These are phyloP conservation scores for Heliconius erato DNA, from an alignment of 2,888 invertebrate genomes.

Conservation along the genomic window DNA sequence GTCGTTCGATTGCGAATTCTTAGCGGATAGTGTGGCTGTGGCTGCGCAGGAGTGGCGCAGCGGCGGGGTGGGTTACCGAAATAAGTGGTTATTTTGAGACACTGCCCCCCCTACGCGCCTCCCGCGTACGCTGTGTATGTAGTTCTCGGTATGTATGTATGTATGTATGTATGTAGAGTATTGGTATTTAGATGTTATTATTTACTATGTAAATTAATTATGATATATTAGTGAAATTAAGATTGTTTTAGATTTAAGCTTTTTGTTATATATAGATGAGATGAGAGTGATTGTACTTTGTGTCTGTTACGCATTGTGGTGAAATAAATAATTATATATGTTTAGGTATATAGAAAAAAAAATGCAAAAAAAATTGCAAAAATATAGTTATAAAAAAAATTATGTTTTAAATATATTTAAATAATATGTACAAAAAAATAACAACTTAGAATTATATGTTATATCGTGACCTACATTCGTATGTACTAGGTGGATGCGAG, in stretches of 20 bases:
- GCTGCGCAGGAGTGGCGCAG: constrained; percentile 64
- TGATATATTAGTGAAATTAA: background rate
- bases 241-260: no score
- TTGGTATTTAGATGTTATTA: background rate
- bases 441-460: background rate
- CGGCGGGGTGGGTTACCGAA: constrained; percentile 79
- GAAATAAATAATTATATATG: no score
- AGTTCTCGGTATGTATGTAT: background rate
- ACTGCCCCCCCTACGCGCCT: constrained; percentile 57
- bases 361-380: background rate
- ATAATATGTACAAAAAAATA: background rate
- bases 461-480: constrained; percentile 13
- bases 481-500: background rate
- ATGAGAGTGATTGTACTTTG: background rate
- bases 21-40: constrained; percentile 92
- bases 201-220: background rate
- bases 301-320: background rate
- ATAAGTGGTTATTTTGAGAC: constrained; percentile 84
- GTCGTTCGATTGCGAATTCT: constrained; percentile 97
- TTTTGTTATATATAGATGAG: no score
- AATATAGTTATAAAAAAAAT: background rate
- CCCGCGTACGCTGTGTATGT: constrained; percentile 26
- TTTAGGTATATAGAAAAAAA: no score
- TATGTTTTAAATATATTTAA: background rate
- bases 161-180: background rate